phyloP scores from a whole-genome alignment of 2,888 invertebrate species.

The Agrypnus murinus region DNA sequence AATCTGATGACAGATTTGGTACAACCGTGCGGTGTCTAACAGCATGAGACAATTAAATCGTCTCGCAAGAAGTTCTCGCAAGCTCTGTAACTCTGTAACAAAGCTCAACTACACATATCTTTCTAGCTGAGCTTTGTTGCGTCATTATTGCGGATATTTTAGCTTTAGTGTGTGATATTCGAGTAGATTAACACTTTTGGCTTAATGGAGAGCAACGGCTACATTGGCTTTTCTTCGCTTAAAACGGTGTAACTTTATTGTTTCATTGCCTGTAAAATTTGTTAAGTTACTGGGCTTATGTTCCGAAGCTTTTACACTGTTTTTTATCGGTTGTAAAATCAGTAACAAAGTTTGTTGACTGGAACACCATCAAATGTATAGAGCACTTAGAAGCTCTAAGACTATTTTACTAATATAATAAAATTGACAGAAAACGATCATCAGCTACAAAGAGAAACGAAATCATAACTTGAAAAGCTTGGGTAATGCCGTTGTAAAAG shows the following conservation, averaged over 20 bases:
- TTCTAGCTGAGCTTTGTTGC: constrained; percentile 17
- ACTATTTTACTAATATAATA: too few relatives aligned
- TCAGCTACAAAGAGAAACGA: too few relatives aligned
- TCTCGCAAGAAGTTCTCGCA: constrained; percentile 8
- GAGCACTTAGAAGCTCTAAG: too few relatives aligned
- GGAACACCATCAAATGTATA: constrained; percentile 4
- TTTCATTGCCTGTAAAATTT: constrained; percentile 35
- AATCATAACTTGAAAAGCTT: too few relatives aligned
- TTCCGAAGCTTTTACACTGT: constrained; percentile 18
- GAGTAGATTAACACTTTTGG: constrained; percentile 30
- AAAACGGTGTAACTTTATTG: constrained; percentile 19
- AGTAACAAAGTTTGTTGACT: constrained; percentile 2
- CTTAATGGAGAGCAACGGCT: constrained; percentile 32
- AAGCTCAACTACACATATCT: constrained; percentile 8
- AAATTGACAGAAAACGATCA: too few relatives aligned
- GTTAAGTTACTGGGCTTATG: constrained; percentile 18
- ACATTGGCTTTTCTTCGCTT: constrained; percentile 26
- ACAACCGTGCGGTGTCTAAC: constrained; percentile 6
- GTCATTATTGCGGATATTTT: constrained; percentile 32
- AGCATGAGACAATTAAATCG: constrained; percentile 23
- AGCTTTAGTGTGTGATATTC: constrained; percentile 30
- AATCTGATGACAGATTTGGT: constrained; percentile 20
- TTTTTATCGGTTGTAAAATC: constrained; percentile 11
- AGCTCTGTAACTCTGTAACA: too few relatives aligned
- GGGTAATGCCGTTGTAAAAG: too few relatives aligned